These are phyloP conservation scores for Platyrinchus mystaceus DNA, from an alignment of 2,797 vertebrate genomes.

Conservation along the genomic window DNA sequence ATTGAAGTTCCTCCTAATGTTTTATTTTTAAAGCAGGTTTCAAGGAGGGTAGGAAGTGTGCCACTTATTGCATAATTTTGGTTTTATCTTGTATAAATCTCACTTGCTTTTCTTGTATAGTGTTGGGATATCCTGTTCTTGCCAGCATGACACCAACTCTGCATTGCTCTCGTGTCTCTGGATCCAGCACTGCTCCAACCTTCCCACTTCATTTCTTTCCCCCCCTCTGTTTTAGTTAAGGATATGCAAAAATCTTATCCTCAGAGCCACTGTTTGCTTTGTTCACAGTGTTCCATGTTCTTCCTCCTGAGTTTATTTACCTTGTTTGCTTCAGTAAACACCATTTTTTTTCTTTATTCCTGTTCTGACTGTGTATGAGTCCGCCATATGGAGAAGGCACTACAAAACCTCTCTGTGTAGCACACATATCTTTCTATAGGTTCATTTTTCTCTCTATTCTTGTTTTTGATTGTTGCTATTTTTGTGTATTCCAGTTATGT, in stretches of 20 bases:
- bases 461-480: not conserved
- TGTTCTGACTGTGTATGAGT: not conserved
- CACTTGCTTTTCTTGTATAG: not conserved
- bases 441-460: not conserved
- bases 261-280: not conserved
- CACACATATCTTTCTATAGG: not conserved
- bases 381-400: not conserved
- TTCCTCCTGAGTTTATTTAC: not conserved
- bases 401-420: not conserved
- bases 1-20: not conserved
- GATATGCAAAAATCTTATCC: not conserved
- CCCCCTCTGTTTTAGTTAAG: not conserved
- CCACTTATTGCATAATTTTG: not conserved
- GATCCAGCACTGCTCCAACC: not conserved
- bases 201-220: not conserved
- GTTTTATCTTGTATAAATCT: not conserved
- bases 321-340: not conserved
- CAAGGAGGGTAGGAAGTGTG: not conserved
- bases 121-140: not conserved
- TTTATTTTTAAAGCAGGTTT: not conserved
- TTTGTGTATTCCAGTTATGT: not conserved
- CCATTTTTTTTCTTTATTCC: not conserved
- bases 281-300: not conserved
- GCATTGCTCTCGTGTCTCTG: fast-evolving
- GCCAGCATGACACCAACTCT: not conserved